These are phyloP conservation scores for Synergus umbraculus DNA, from an alignment of 2,888 invertebrate genomes.

Conservation along the genomic window DNA sequence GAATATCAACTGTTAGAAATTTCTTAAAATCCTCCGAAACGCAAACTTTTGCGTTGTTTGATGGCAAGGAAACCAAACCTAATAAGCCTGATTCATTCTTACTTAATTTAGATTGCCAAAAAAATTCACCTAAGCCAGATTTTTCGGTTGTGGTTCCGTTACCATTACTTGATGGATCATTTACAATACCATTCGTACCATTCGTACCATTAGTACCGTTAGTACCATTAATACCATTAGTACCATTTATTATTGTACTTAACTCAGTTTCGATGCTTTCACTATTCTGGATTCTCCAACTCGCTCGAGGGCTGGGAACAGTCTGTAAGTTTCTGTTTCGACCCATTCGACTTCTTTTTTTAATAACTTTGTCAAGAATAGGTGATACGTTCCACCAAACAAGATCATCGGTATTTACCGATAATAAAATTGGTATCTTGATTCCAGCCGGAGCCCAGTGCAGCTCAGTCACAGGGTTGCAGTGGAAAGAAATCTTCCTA, in stretches of 20 bases:
- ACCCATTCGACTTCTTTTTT: conserved; percentile 64
- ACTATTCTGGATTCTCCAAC: conserved; percentile 52
- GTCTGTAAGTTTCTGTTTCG: conserved; percentile 63
- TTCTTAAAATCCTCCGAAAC: conserved; percentile 72
- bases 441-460: conserved; percentile 68
- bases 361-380: conserved; percentile 50
- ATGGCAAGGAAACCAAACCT: conserved; percentile 67
- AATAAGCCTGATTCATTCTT: conserved; percentile 66
- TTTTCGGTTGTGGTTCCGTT: conserved; percentile 18
- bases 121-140: conserved; percentile 44
- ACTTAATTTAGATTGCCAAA: conserved; percentile 67
- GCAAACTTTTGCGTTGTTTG: conserved; percentile 66
- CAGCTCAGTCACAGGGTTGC: conserved; percentile 65
- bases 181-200: conserved; percentile 24
- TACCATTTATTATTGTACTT: conserved; percentile 18
- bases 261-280: conserved; percentile 50
- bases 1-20: conserved; percentile 71
- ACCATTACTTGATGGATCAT: conserved; percentile 9
- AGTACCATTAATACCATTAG: conserved; percentile 21
- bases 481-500: conserved; percentile 63
- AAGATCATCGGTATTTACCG: conserved; percentile 69
- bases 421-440: conserved; percentile 67
- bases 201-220: conserved; percentile 14
- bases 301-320: conserved; percentile 56
- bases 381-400: conserved; percentile 72